Evolutionary conservation across 1,140 invertebrate genomes (phyloP), one percentile per base, ranked within the genome.

Genomic region (Cyclina sinensis): DNA sequence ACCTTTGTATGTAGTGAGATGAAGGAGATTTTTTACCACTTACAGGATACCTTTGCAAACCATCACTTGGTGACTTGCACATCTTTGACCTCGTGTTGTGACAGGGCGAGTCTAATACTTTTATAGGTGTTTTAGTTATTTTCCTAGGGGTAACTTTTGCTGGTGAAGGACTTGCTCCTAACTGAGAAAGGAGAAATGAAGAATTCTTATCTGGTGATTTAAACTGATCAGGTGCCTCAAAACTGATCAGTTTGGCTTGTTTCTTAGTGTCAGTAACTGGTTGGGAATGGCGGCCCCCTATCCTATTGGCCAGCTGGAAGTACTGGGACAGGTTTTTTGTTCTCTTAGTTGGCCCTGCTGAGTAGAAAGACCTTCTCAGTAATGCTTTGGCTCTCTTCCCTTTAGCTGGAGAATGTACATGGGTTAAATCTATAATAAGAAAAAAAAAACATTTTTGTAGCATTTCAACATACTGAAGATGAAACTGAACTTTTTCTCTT

Each of bases 351-450:
- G 89, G 89, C 7, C 90, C 90, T 30, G 91, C 92, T 24, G 92
- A 92, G 81, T 92, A 91, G 84, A 93, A 94, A 1, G 92, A 90
- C 18, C 91, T 78, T 24, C 93, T 89, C 27, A 92, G 78, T 11
- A 91, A 81, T 43, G 90, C 79, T 14, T 90, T 57, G 0, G 91
- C 90, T 59, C 90, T 89, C 65, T 93, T 93, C 35, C 85, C 88
- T 62, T 92, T 86, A 12, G 90, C 90, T 54, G 93, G 92, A 35
- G 90, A 91, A 16, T 87, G 51, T 81, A 24, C 59, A 32, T 62
- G 24, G 1, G n/a, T 1, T 62, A 62, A 27, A 62, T 62, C 57
- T 62, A 24, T 27, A 62, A 62, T 27, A 7, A 62, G 3, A 21
- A 11, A 4, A 57, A 57, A 57, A n/a, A 4, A 43, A 14, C 43